A percentile compares a stretch with the other conserved stretches of the same genome.
These are phyloP conservation scores for Anguilla pacifica DNA, from an alignment of 2,797 vertebrate species.

Conservation along the genomic window DNA sequence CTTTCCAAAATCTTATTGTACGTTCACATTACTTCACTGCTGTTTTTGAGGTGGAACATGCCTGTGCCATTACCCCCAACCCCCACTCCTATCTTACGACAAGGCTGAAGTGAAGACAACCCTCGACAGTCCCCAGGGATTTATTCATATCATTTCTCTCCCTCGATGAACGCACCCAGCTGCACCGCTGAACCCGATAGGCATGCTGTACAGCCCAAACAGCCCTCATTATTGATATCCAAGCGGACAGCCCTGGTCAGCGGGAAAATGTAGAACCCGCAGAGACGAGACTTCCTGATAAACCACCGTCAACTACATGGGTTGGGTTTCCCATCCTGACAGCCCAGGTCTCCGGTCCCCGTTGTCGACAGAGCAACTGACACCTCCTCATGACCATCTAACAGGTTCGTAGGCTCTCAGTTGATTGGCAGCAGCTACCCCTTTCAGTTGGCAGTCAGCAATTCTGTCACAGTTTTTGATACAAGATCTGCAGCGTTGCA, in stretches of 20 bases:
- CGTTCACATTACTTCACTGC: background rate
- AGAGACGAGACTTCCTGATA: constrained; percentile 24
- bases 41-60: background rate
- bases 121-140: background rate
- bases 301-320: constrained; percentile 29
- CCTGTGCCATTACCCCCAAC: background rate
- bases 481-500: background rate
- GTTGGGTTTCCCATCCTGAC: constrained; percentile 18
- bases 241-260: constrained; percentile 16
- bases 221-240: constrained; percentile 14
- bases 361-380: constrained; percentile 12
- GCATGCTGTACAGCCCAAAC: constrained; percentile 4
- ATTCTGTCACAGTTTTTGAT: background rate
- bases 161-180: background rate
- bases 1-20: background rate
- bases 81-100: background rate
- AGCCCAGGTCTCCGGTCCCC: constrained; percentile 19
- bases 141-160: background rate
- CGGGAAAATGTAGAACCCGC: constrained; percentile 1
- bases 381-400: constrained; percentile 14
- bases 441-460: constrained; percentile 17
- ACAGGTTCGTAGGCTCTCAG: background rate
- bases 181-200: constrained; percentile 18
- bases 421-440: constrained; percentile 11
- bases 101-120: background rate